phyloP scores from a whole-genome alignment of 2,797 vertebrate genomes.

The Ctenochaetus hawaiiensis region DNA sequence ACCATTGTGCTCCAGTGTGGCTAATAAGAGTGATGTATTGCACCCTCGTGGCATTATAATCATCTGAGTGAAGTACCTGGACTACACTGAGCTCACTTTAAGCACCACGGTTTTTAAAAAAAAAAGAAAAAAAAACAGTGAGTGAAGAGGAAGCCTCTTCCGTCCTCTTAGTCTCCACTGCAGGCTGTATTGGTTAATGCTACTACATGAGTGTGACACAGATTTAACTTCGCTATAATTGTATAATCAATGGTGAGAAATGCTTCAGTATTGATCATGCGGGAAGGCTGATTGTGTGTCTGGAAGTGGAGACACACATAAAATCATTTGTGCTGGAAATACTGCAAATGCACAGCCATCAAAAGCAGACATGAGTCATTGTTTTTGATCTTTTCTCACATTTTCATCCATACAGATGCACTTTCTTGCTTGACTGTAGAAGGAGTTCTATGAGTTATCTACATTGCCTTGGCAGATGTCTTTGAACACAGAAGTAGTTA shows the following conservation, averaged over 20 bases:
- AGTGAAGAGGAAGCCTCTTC: constrained; percentile 51
- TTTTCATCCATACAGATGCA: constrained; percentile 9
- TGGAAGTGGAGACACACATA: constrained; percentile 34
- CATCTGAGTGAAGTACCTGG: constrained; percentile 84
- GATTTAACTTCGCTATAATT: constrained; percentile 83
- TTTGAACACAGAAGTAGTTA: constrained; percentile 67
- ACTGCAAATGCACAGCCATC: constrained; percentile 11
- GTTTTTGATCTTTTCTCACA: constrained; percentile 8
- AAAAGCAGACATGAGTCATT: constrained; percentile 28
- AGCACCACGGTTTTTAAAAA: constrained; percentile 53
- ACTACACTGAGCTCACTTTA: constrained; percentile 73
- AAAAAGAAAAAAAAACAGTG: constrained; percentile 33
- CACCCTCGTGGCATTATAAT: constrained; percentile 86
- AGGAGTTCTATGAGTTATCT: constrained; percentile 66
- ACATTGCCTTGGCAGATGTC: constrained; percentile 59
- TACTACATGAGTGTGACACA: constrained; percentile 57
- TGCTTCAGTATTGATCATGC: constrained; percentile 80
- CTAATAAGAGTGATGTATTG: constrained; percentile 89
- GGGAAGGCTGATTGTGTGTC: constrained; percentile 59
- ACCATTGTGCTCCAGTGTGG: constrained; percentile 87
- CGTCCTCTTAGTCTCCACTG: constrained; percentile 44
- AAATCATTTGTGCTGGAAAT: constrained; percentile 20
- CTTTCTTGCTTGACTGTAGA: constrained; percentile 26
- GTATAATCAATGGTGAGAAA: constrained; percentile 85
- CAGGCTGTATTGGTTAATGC: constrained; percentile 48